phyloP scores from a whole-genome alignment of 2,888 invertebrate species.

The Phortica magna region DNA sequence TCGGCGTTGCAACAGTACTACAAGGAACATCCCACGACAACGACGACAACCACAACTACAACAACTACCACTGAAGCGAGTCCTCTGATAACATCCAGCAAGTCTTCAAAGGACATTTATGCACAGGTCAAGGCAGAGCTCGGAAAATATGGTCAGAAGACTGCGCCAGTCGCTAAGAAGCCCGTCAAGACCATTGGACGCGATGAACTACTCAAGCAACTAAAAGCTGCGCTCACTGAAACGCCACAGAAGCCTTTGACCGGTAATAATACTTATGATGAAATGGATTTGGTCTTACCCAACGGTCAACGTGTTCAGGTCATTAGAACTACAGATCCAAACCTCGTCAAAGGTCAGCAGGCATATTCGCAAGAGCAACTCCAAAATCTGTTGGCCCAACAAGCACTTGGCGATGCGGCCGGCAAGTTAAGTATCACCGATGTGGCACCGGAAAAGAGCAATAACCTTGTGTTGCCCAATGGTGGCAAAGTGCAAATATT shows the following conservation, averaged over 20 bases:
- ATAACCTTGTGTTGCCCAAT: slow-evolving; percentile 85
- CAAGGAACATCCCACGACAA: slow-evolving; percentile 84
- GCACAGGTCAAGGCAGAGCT: slow-evolving; percentile 81
- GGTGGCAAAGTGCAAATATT: slow-evolving; percentile 87
- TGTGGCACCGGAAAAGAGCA: slow-evolving; percentile 78
- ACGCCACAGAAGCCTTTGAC: slow-evolving; percentile 82
- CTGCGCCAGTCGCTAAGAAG: slow-evolving; percentile 53
- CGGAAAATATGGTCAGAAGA: slow-evolving; percentile 69
- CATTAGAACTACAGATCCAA: slow-evolving; percentile 85
- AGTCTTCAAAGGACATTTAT: slow-evolving; percentile 81
- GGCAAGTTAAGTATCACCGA: slow-evolving; percentile 64
- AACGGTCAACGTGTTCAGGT: slow-evolving; percentile 88
- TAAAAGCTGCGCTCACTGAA: slow-evolving; percentile 86
- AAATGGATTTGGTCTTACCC: slow-evolving; percentile 85
- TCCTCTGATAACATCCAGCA: slow-evolving; percentile 75
- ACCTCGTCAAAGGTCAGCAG: slow-evolving; percentile 82
- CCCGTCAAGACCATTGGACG: slow-evolving; percentile 82
- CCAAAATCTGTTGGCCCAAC: slow-evolving; percentile 75
- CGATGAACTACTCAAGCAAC: slow-evolving; percentile 86
- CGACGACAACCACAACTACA: slow-evolving; percentile 84
- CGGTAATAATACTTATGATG: slow-evolving; percentile 84
- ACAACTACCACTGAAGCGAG: slow-evolving; percentile 80
- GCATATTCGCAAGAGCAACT: slow-evolving; percentile 77
- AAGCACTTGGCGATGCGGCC: slow-evolving; percentile 52
- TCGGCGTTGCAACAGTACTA: slow-evolving; percentile 84